Conservation (phyloP, 1,140 invertebrate species). For the Drosophila subobscura region DNA sequence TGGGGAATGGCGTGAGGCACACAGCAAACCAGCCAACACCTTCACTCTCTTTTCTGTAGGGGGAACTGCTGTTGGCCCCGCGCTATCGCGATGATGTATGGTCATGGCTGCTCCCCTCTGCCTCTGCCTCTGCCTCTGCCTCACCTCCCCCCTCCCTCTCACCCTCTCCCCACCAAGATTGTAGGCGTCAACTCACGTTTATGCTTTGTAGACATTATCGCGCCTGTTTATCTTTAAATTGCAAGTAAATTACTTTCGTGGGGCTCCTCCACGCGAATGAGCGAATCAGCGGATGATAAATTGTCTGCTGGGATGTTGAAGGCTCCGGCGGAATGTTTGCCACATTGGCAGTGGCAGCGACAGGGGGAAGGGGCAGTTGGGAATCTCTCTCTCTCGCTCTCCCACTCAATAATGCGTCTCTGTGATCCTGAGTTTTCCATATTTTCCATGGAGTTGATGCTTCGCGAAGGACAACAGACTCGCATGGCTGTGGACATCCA, state of each 20-base stretch:
- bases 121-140: conserved; percentile 2
- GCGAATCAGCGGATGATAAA: conserved; percentile 64
- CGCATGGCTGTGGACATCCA: conserved; percentile 65
- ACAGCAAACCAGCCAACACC: conserved; percentile 62
- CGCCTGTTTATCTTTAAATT: conserved; percentile 82
- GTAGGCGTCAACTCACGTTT: conserved; percentile 83
- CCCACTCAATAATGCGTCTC: conserved; percentile 76
- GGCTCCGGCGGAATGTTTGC: conserved; percentile 70
- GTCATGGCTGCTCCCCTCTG: conserved; percentile 38
- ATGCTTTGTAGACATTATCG: conserved; percentile 82
- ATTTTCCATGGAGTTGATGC: conserved; percentile 76
- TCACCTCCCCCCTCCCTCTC: conserved; percentile 8
- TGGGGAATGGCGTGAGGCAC: conserved; percentile 59
- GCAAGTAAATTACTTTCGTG: conserved; percentile 78
- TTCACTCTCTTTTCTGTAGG: conserved; percentile 62
- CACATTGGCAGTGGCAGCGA: neutral
- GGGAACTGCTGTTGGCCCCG: conserved; percentile 4
- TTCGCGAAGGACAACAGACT: conserved; percentile 78
- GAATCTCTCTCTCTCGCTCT: conserved; percentile 54
- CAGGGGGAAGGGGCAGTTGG: conserved; percentile 5
- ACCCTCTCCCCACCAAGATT: conserved; percentile 37
- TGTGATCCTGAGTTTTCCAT: conserved; percentile 76
- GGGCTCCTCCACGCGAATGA: conserved; percentile 51
- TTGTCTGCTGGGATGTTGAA: conserved; percentile 70
- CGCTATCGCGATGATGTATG: conserved; percentile 76